Evolutionary conservation across 2,888 invertebrate species (phyloP).

Genomic region (Artemia sinica): DNA sequence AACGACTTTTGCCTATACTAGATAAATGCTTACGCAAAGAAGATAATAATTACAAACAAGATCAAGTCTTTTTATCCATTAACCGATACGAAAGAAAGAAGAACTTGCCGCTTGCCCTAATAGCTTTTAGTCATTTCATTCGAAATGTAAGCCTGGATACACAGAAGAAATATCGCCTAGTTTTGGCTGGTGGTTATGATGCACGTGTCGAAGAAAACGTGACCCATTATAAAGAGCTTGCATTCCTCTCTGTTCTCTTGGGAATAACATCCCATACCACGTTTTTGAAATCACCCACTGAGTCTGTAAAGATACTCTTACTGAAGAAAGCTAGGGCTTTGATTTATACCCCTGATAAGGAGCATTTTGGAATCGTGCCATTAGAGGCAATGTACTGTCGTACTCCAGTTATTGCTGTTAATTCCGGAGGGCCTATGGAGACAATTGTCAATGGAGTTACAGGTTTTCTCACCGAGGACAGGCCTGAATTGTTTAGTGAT

Average conservation of each 20-base stretch:
- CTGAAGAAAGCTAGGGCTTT: constrained; percentile 58
- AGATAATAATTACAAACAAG: constrained; percentile 35
- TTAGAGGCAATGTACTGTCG: constrained; percentile 90
- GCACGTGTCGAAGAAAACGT: constrained; percentile 68
- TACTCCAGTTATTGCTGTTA: constrained; percentile 84
- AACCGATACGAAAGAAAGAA: constrained; percentile 96
- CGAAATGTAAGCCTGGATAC: too few relatives aligned
- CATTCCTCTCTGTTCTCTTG: constrained; percentile 43
- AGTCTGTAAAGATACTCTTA: constrained; percentile 61
- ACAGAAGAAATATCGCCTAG: constrained; percentile 44
- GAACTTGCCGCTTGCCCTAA: constrained; percentile 66
- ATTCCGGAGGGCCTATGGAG: constrained; percentile 88
- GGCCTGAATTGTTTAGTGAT: constrained; percentile 25
- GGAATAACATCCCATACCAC: constrained; percentile 52
- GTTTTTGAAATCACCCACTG: constrained; percentile 71
- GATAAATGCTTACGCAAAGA: too few relatives aligned
- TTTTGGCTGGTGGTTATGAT: constrained; percentile 95
- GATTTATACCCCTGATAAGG: constrained; percentile 85
- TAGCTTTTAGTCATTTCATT: constrained; percentile 42
- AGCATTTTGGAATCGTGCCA: constrained; percentile 98
- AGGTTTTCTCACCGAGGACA: constrained; percentile 34
- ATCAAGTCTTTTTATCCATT: constrained; percentile 63
- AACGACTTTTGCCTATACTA: too few relatives aligned
- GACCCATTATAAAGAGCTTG: constrained; percentile 60
- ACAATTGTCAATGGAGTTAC: constrained; percentile 63